Percentiles rank a stretch among this genome's conserved stretches.
Conservation (phyloP, 2,888 invertebrate genomes). For the Chesias legatella region DNA sequence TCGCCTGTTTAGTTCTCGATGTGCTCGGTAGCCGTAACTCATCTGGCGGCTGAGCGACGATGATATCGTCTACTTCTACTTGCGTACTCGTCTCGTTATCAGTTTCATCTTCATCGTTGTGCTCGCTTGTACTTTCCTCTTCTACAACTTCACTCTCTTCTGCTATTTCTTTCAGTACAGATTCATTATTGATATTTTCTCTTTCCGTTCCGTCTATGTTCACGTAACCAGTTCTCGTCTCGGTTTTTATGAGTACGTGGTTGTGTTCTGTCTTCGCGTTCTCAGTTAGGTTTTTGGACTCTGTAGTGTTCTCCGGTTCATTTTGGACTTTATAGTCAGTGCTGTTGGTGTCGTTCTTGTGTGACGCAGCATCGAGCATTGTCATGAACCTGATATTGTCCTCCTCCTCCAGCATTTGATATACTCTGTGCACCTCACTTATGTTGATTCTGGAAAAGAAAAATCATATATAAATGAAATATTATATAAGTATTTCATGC, state of each 20-base stretch:
- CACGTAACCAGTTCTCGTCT: conserved; percentile 67
- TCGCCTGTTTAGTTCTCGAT: conserved; percentile 55
- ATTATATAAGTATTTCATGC: too few relatives aligned
- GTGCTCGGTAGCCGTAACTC: conserved; percentile 55
- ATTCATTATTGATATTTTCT: conserved; percentile 58
- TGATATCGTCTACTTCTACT: conserved; percentile 67
- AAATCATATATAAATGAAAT: too few relatives aligned
- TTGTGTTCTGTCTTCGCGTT: conserved; percentile 35
- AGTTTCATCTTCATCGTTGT: conserved; percentile 13
- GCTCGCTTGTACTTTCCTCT: conserved; percentile 26
- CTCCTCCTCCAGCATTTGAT: conserved; percentile 72
- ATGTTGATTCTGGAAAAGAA: conserved; percentile 63
- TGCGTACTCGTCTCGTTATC: conserved; percentile 22
- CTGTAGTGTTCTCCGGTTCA: conserved; percentile 21
- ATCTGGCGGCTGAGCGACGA: conserved; percentile 44
- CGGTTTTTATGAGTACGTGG: conserved; percentile 65
- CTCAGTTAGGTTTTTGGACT: conserved; percentile 1
- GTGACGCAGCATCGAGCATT: conserved; percentile 54
- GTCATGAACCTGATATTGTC: conserved; percentile 70
- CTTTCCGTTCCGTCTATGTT: conserved; percentile 71
- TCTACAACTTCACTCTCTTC: conserved; percentile 54
- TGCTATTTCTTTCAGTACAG: conserved; percentile 51
- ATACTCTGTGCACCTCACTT: conserved; percentile 71
- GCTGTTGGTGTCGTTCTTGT: conserved; percentile 35
- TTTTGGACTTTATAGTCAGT: conserved; percentile 20